Percentiles rank a stretch among this genome's conserved stretches.
Conservation (phyloP, 2,888 invertebrate genomes). For the Synanthedon formicaeformis region DNA sequence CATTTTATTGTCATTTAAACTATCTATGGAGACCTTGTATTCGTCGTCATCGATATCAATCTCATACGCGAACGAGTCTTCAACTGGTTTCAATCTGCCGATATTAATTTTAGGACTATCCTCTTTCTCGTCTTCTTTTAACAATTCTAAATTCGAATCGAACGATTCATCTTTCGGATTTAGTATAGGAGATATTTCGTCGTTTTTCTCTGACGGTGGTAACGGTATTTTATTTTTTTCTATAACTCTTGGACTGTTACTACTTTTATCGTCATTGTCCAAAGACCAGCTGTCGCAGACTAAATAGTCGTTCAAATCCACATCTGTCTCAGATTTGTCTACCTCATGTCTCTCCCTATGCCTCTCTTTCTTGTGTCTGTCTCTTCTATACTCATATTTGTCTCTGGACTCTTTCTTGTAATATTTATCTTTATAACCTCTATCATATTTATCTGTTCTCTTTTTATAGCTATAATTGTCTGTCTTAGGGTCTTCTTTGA, state of each 20-base stretch:
- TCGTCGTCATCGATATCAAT: constrained; percentile 49
- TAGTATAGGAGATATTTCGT: not conserved
- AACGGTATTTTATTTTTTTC: constrained; percentile 14
- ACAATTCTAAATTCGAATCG: too few relatives aligned
- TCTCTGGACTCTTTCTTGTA: constrained; percentile 19
- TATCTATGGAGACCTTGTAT: constrained; percentile 20
- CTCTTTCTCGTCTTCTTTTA: constrained; percentile 1
- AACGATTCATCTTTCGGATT: too few relatives aligned
- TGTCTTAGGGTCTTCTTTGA: constrained; percentile 10
- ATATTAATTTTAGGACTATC: constrained; percentile 23
- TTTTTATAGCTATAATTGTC: constrained; percentile 11
- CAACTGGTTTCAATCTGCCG: constrained; percentile 47
- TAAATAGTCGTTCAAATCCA: constrained; percentile 51
- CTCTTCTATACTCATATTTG: constrained; percentile 10
- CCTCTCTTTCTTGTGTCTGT: constrained; percentile 10
- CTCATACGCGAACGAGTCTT: constrained; percentile 55
- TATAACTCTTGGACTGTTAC: constrained; percentile 31
- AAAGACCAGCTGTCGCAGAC: constrained; percentile 65
- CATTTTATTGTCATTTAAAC: constrained; percentile 27
- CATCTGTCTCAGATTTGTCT: constrained; percentile 32
- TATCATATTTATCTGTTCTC: constrained; percentile 18
- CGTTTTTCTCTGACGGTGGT: not conserved
- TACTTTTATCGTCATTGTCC: constrained; percentile 50
- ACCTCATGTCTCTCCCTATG: constrained; percentile 1
- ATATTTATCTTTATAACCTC: constrained; percentile 2